These are phyloP conservation scores for Leptodactylus fallax DNA, from an alignment of 2,797 vertebrate species.

Conservation along the genomic window DNA sequence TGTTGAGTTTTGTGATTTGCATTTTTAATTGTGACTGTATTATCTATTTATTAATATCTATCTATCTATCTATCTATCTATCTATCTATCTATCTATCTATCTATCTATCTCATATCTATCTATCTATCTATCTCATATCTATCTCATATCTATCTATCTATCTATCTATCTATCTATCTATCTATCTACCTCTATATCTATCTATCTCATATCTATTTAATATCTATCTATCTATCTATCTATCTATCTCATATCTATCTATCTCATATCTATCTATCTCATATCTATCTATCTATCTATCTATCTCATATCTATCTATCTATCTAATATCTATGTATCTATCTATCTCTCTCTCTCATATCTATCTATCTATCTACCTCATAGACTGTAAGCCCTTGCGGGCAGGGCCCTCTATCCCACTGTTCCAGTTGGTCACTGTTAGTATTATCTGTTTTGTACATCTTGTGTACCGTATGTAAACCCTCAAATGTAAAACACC, in stretches of 20 bases:
- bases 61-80: neutral
- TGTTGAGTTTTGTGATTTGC: neutral
- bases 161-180: neutral
- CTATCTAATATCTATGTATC: neutral
- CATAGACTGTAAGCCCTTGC: too few species aligned
- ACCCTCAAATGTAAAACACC: too few species aligned
- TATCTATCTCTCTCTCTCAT: neutral
- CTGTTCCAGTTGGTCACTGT: too few species aligned
- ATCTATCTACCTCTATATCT: neutral
- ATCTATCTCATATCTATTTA: neutral
- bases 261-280: neutral
- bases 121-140: too few species aligned
- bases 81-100: neutral
- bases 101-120: neutral
- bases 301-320: neutral
- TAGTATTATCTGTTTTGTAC: too few species aligned
- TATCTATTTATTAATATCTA: neutral
- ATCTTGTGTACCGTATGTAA: too few species aligned
- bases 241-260: neutral
- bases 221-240: neutral
- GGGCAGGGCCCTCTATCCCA: too few species aligned
- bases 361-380: neutral
- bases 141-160: neutral
- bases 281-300: neutral
- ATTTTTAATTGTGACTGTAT: neutral